A percentile compares a stretch with the other conserved stretches of the same genome.
Evolutionary conservation across 2,888 invertebrate genomes (phyloP).

Genomic region (Dolomedes plantarius): DNA sequence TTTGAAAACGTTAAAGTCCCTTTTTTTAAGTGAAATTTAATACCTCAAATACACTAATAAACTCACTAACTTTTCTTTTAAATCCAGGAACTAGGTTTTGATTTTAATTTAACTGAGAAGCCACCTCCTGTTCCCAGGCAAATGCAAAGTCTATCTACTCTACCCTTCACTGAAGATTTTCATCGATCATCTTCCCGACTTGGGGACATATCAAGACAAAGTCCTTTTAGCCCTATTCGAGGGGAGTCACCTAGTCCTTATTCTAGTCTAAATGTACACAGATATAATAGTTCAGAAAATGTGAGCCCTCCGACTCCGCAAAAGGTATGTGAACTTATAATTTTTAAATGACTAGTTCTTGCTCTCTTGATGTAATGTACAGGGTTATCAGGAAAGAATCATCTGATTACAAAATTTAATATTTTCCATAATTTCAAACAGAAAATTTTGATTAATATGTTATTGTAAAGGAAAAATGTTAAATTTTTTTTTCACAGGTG

Average conservation of each 20-base stretch:
- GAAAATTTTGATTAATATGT: too few species aligned
- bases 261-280: conserved; percentile 22
- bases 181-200: conserved; percentile 26
- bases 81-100: conserved; percentile 31
- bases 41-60: too few species aligned
- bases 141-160: background rate
- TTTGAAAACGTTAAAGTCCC: too few species aligned
- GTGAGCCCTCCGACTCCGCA: conserved; percentile 63
- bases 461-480: too few species aligned
- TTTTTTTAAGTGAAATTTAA: too few species aligned
- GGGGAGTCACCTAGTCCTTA: conserved; percentile 54
- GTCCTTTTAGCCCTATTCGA: conserved; percentile 48
- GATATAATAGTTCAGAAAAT: conserved; percentile 66
- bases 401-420: too few species aligned
- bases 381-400: too few species aligned
- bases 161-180: conserved; percentile 32
- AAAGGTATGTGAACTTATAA: conserved; percentile 41
- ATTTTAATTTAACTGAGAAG: conserved; percentile 46
- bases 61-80: background rate
- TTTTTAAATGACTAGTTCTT: background rate
- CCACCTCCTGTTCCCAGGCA: conserved; percentile 66
- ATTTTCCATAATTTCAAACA: too few species aligned
- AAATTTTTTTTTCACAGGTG: too few species aligned
- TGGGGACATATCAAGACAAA: conserved; percentile 42
- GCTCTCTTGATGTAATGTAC: too few species aligned